Conservation (phyloP, 2,888 invertebrate genomes). For the Drosophila engyochracea region DNA sequence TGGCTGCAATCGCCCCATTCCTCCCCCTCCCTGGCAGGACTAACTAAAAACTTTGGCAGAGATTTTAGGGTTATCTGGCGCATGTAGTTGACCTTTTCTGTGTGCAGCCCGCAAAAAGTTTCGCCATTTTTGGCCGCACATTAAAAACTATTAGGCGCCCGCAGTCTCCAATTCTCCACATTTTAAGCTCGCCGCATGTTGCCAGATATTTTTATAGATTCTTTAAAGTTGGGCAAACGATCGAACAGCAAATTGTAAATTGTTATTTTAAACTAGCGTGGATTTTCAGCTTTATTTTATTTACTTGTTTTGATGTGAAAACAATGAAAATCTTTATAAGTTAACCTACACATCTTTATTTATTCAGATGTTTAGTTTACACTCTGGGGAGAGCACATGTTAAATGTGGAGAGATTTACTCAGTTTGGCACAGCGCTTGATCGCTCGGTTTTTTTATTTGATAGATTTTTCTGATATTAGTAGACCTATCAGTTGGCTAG, state of each 20-base stretch:
- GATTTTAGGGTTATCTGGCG: constrained; percentile 69
- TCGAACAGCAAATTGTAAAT: constrained; percentile 5
- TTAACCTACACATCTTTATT: background rate
- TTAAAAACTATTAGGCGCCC: constrained; percentile 72
- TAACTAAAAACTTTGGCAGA: constrained; percentile 53
- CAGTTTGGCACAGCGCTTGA: background rate
- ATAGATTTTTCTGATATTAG: too few relatives aligned
- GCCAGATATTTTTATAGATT: background rate
- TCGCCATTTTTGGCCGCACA: constrained; percentile 42
- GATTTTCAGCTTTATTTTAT: background rate
- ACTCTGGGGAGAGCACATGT: background rate
- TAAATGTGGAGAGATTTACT: background rate
- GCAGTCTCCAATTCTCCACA: constrained; percentile 39
- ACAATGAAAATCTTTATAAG: background rate
- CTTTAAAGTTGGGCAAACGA: background rate
- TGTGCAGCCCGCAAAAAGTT: constrained; percentile 32
- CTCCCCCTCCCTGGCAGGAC: constrained; percentile 46
- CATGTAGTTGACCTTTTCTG: constrained; percentile 75
- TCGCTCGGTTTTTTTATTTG: background rate
- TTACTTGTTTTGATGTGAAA: background rate
- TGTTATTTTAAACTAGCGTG: background rate
- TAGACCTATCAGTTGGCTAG: too few relatives aligned
- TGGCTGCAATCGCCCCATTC: constrained; percentile 48
- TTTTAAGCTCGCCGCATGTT: background rate
- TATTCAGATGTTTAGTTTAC: background rate